These are phyloP conservation scores for Telmatherina bonti DNA, from an alignment of 2,797 vertebrate genomes.

Conservation along the genomic window DNA sequence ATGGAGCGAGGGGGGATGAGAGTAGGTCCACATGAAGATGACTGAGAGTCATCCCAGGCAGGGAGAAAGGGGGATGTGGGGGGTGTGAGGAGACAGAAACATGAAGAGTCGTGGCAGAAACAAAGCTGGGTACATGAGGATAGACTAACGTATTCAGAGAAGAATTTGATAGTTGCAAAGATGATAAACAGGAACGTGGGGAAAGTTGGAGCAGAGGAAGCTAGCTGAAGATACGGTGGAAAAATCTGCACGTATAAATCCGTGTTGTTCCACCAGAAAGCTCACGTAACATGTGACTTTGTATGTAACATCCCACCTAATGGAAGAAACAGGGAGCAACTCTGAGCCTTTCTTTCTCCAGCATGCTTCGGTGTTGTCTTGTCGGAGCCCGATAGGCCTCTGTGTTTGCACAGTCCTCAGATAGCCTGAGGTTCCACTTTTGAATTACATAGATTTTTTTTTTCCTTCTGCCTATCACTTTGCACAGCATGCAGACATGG, in stretches of 20 bases:
- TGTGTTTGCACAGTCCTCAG: constrained; percentile 59
- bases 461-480: constrained; percentile 34
- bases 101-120: constrained; percentile 31
- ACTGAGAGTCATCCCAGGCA: constrained; percentile 59
- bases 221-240: constrained; percentile 15
- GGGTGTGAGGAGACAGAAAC: background rate
- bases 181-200: constrained; percentile 50
- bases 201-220: constrained; percentile 6
- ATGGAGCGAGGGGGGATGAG: constrained; percentile 68
- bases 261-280: constrained; percentile 10
- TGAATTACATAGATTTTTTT: constrained; percentile 59
- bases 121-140: constrained; percentile 43
- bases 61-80: background rate
- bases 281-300: constrained; percentile 5
- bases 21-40: constrained; percentile 71
- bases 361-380: constrained; percentile 48
- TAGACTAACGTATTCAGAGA: constrained; percentile 39
- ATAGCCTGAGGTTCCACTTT: constrained; percentile 54
- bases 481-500: constrained; percentile 22
- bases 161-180: constrained; percentile 29
- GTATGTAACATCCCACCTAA: constrained; percentile 18
- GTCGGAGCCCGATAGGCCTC: constrained; percentile 40
- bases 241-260: constrained; percentile 23
- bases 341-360: constrained; percentile 25
- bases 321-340: constrained; percentile 22